Conservation (phyloP, 2,888 invertebrate species). For the Cryptocheilus praepositus region DNA sequence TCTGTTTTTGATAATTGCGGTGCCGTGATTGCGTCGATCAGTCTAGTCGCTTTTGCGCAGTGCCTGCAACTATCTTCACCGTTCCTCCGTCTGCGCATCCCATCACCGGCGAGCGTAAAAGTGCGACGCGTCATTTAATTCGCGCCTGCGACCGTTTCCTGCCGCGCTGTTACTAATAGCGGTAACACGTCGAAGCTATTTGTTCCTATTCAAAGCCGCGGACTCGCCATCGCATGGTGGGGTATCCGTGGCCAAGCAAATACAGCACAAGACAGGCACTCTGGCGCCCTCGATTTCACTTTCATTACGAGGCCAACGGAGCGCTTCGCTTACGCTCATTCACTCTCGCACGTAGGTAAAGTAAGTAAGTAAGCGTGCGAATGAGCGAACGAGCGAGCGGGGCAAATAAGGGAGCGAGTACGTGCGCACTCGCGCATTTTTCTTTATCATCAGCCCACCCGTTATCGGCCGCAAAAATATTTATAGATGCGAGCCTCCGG, state of each 20-base stretch:
- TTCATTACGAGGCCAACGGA: slow-evolving; percentile 69
- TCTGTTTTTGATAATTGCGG: too few species aligned
- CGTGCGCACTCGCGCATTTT: slow-evolving; percentile 14
- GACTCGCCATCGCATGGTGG: slow-evolving; percentile 31
- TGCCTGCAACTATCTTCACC: too few species aligned
- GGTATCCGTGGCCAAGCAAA: slow-evolving; percentile 37
- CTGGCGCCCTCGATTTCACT: slow-evolving; percentile 72
- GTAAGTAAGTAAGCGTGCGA: slow-evolving; percentile 8
- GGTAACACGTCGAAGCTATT: slow-evolving; percentile 15
- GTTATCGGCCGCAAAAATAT: slow-evolving; percentile 56
- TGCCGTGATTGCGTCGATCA: too few species aligned
- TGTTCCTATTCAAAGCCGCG: slow-evolving; percentile 39
- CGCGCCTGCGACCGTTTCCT: too few species aligned
- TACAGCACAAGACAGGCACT: slow-evolving; percentile 47
- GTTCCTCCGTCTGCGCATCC: too few species aligned
- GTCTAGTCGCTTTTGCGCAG: too few species aligned
- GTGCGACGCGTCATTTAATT: slow-evolving; percentile 24
- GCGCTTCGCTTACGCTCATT: slow-evolving; percentile 68
- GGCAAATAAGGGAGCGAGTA: neutral
- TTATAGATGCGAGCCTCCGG: slow-evolving; percentile 34
- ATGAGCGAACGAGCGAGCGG: neutral
- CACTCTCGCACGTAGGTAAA: slow-evolving; percentile 60
- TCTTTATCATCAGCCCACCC: slow-evolving; percentile 54
- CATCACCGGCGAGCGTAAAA: slow-evolving; percentile 12
- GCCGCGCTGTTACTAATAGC: too few species aligned